Percentiles rank a stretch among this genome's conserved stretches.
Evolutionary conservation across 1,140 invertebrate genomes (phyloP).

Genomic region (Drosophila nigromelanica): DNA sequence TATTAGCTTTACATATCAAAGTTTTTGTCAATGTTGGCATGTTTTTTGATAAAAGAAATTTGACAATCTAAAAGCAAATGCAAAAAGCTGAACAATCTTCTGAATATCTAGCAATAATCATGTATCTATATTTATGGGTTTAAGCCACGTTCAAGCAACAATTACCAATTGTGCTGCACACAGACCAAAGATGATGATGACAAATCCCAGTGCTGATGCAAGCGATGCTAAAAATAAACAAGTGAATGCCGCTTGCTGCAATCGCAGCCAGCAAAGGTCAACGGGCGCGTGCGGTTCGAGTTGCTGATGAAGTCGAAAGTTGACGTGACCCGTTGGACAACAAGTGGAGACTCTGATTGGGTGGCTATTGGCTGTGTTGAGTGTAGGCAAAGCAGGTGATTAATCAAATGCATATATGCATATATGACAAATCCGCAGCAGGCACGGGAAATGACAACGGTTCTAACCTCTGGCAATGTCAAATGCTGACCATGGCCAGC

Average conservation of each 20-base stretch:
- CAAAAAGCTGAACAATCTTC: background rate
- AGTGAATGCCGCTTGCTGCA: constrained; percentile 58
- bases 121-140: background rate
- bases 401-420: constrained; percentile 52
- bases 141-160: background rate
- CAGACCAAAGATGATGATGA: constrained; percentile 26
- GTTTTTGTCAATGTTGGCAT: too few species aligned
- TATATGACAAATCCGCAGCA: constrained; percentile 68
- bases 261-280: constrained; percentile 55
- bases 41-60: too few species aligned
- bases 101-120: background rate
- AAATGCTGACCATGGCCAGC: constrained; percentile 48
- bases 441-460: constrained; percentile 23
- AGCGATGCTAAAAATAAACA: constrained; percentile 67
- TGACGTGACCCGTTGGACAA: constrained; percentile 55
- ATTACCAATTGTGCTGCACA: constrained; percentile 4
- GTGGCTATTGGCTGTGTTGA: constrained; percentile 8
- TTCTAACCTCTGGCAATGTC: constrained; percentile 42
- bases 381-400: constrained; percentile 41
- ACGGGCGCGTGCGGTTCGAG: constrained; percentile 52
- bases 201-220: constrained; percentile 58
- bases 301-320: constrained; percentile 32
- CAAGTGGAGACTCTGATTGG: constrained; percentile 5
- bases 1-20: too few species aligned
- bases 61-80: background rate